Conservation (phyloP, 2,113 vertebrate species). For the Calcarius ornatus region DNA sequence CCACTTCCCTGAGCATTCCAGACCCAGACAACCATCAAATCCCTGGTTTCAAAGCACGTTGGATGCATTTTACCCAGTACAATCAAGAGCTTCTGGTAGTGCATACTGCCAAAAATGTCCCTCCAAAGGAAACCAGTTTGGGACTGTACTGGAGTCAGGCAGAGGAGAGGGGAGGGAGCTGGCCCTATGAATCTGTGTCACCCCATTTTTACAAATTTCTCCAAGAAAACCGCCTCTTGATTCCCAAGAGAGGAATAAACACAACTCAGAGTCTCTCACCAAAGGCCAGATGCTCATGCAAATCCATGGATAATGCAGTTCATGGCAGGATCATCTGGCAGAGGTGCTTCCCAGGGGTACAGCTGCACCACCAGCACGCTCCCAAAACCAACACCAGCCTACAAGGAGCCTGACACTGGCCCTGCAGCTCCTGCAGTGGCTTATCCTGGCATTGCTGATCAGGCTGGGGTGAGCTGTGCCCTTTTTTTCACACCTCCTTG, state of each 20-base stretch:
- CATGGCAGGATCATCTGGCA: fast-evolving
- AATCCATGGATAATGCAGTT: background rate
- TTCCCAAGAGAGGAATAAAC: background rate
- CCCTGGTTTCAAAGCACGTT: fast-evolving
- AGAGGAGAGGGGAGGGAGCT: background rate
- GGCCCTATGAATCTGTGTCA: background rate
- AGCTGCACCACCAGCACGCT: fast-evolving
- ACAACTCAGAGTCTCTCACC: background rate
- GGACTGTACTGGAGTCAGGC: background rate
- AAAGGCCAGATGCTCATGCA: background rate
- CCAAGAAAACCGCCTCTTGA: background rate
- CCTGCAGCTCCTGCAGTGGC: fast-evolving
- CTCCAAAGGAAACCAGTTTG: background rate
- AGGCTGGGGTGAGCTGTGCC: background rate
- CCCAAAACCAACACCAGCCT: background rate
- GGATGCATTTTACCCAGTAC: background rate
- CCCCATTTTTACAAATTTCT: background rate
- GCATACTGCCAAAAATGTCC: background rate
- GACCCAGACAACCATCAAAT: background rate
- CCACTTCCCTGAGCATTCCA: background rate
- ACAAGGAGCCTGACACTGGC: fast-evolving
- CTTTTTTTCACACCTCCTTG: background rate
- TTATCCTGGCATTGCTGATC: background rate
- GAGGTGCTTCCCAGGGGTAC: no score
- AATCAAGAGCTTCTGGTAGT: background rate